A percentile compares a stretch with the other conserved stretches of the same genome.
phyloP scores from a whole-genome alignment of 2,888 invertebrate species.

The Cryptophagus acutangulus region DNA sequence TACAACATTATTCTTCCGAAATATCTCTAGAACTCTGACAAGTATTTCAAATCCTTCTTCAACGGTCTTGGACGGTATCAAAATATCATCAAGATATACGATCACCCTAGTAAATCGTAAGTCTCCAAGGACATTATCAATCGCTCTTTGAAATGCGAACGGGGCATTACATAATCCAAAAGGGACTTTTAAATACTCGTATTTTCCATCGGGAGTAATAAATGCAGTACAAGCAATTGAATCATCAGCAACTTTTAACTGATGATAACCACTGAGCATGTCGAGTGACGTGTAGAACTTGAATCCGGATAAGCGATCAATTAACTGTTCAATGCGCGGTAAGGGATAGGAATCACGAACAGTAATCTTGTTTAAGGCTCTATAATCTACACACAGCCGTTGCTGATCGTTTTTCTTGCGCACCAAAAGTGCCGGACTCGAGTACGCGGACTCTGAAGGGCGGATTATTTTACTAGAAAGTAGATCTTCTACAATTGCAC shows the following conservation, averaged over 20 bases:
- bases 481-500: conserved; percentile 23
- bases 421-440: conserved; percentile 28
- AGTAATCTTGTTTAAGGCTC: conserved; percentile 33
- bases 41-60: conserved; percentile 11
- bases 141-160: conserved; percentile 36
- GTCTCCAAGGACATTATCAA: conserved; percentile 35
- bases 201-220: conserved; percentile 34
- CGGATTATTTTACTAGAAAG: conserved; percentile 18
- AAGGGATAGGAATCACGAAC: conserved; percentile 34
- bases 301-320: conserved; percentile 24
- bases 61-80: conserved; percentile 14
- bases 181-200: conserved; percentile 33
- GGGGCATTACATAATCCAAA: conserved; percentile 39
- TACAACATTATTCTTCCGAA: conserved; percentile 8
- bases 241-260: conserved; percentile 29
- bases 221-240: conserved; percentile 33
- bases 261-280: conserved; percentile 33
- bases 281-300: conserved; percentile 33
- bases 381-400: conserved; percentile 28
- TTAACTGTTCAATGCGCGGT: conserved; percentile 34
- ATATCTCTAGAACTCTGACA: conserved; percentile 9
- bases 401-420: conserved; percentile 29
- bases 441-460: conserved; percentile 28
- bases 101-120: conserved; percentile 28
- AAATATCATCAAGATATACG: conserved; percentile 35